Conservation (phyloP, 1,140 invertebrate species). For the Drosophila melanogaster region DNA sequence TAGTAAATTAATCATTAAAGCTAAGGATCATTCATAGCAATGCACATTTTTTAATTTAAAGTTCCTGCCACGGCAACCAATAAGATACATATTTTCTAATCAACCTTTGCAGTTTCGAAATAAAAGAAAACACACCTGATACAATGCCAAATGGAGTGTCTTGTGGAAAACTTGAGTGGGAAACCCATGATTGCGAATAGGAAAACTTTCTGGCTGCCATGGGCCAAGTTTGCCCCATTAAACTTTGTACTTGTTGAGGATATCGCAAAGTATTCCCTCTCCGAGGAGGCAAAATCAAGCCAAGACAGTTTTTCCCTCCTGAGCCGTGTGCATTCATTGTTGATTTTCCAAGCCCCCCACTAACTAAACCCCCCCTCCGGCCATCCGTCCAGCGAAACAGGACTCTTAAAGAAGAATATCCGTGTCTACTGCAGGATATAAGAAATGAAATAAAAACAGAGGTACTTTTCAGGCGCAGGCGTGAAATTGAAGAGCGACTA, state of each 20-base stretch:
- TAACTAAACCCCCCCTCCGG: not conserved
- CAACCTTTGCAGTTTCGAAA: not conserved
- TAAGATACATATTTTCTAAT: constrained; percentile 1
- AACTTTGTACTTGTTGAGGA: constrained; percentile 59
- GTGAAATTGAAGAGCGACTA: constrained; percentile 24
- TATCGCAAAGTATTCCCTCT: constrained; percentile 29
- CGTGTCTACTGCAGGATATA: not conserved
- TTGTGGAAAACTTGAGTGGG: constrained; percentile 9
- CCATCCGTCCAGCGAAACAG: not conserved
- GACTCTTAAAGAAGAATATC: constrained; percentile 1
- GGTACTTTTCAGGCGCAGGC: constrained; percentile 26
- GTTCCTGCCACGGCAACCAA: too few species aligned
- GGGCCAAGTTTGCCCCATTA: constrained; percentile 38
- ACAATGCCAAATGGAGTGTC: constrained; percentile 4
- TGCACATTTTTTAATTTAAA: too few species aligned
- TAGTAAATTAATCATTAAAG: not conserved
- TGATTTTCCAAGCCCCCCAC: not conserved
- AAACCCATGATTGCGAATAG: constrained; percentile 25
- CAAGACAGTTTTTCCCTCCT: constrained; percentile 15
- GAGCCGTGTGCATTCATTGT: constrained; percentile 9
- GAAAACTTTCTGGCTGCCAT: constrained; percentile 16
- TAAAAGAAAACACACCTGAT: not conserved
- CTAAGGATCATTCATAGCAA: not conserved
- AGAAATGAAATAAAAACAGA: constrained; percentile 18
- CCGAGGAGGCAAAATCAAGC: constrained; percentile 20